Percentiles rank a stretch among this genome's conserved stretches.
Conservation (phyloP, 2,888 invertebrate genomes). For the Coecobrya sp. region DNA sequence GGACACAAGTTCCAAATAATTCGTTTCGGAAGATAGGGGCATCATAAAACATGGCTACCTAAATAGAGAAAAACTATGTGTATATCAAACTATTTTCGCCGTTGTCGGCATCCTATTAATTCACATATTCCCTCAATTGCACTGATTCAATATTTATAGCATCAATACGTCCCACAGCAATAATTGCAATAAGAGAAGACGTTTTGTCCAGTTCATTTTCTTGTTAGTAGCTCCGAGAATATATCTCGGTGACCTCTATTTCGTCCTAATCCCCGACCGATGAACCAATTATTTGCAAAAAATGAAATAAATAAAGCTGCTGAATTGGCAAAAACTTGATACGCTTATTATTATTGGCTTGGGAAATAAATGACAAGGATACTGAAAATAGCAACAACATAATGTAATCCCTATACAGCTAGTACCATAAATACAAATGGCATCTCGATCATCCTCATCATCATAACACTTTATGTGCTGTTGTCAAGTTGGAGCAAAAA, state of each 20-base stretch:
- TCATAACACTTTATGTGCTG: not conserved
- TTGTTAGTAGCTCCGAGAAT: not conserved
- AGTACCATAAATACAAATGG: not conserved
- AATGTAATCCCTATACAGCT: not conserved
- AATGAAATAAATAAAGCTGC: not conserved
- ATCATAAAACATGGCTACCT: not conserved
- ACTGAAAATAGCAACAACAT: not conserved
- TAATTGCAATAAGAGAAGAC: not conserved
- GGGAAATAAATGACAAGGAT: not conserved
- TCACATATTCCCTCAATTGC: not conserved
- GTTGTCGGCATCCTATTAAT: not conserved
- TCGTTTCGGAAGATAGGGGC: not conserved
- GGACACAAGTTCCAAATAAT: not conserved
- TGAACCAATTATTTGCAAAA: not conserved
- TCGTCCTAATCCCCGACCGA: not conserved
- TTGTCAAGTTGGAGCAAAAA: not conserved
- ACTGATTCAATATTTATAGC: not conserved
- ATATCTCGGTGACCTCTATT: not conserved
- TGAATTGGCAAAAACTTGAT: not conserved
- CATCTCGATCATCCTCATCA: slow-evolving; percentile 12
- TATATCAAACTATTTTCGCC: not conserved
- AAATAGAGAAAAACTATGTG: not conserved
- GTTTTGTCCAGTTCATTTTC: not conserved
- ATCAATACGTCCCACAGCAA: not conserved
- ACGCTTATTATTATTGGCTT: not conserved